Conservation (phyloP, 1,140 invertebrate species). For the Drosophila pectinifera region DNA sequence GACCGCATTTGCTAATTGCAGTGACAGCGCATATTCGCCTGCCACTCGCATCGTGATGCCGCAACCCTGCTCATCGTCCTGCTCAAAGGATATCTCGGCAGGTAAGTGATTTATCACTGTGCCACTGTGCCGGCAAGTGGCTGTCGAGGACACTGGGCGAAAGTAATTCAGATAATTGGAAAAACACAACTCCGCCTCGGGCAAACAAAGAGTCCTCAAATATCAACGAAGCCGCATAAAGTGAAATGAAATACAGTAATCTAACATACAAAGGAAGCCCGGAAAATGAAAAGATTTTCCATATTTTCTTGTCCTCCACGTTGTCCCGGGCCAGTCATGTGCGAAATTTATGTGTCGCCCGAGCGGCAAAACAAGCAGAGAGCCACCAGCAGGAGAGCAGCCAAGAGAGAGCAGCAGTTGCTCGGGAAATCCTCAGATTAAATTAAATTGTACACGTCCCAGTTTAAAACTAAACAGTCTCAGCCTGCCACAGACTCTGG, state of each 20-base stretch:
- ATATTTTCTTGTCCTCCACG: conserved; percentile 33
- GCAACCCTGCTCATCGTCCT: conserved; percentile 23
- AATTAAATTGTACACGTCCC: conserved; percentile 81
- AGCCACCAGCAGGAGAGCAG: background rate
- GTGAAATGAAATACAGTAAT: conserved; percentile 37
- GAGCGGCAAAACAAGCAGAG: conserved; percentile 8
- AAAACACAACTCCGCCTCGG: conserved; percentile 31
- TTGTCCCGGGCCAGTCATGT: conserved; percentile 57
- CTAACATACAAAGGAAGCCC: conserved; percentile 28
- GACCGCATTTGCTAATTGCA: conserved; percentile 44
- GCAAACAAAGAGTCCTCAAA: conserved; percentile 26
- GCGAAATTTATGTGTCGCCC: conserved; percentile 59
- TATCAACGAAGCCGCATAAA: conserved; percentile 30
- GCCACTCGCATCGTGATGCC: conserved; percentile 16
- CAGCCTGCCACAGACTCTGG: conserved; percentile 24
- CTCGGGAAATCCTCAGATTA: conserved; percentile 67
- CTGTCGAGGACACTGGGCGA: conserved; percentile 23
- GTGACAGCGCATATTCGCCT: conserved; percentile 15
- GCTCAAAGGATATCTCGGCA: conserved; percentile 20
- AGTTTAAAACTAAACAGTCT: conserved; percentile 75
- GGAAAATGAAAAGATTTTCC: conserved; percentile 46
- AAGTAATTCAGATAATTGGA: conserved; percentile 37
- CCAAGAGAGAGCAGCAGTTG: conserved; percentile 27
- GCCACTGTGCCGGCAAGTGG: conserved; percentile 13
- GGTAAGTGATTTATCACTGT: conserved; percentile 40